Base-by-base conservation (phyloP, 2,888 invertebrate genomes). In the Trisateles emortualis region DNA sequence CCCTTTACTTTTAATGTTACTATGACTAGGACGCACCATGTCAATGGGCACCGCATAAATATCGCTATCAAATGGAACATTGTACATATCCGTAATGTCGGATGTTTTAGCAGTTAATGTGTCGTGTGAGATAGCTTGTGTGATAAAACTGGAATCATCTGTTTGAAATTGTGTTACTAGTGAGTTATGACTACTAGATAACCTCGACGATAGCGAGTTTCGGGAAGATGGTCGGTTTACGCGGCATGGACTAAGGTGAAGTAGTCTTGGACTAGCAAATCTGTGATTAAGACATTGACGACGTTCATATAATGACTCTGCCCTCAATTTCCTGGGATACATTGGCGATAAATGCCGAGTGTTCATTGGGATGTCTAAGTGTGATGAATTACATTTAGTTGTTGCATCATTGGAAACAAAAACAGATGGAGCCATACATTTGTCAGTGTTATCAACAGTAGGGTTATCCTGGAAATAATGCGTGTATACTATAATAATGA, bases 51-150 rank as follows among this genome's bases (percentile, higher is more conserved):
- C 95, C 10, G 97, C 96, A 81, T 97, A 97, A 68, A 97, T 96
- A 83, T 97, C 97, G 72, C 97, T 97, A 79, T 97, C 97, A 72
- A 97, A 96, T 62, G 97, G 97, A 56, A 97, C 97, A 88, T 97
- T 97, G 83, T 97, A 97, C 94, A 97, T 95, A 83, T 97, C 97
- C 30, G 95, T 95, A 56, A 97, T 97, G 78, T 96, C 96, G 59
- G 95, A 95, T n/a, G 95, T 95, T 59, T 95, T 94, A 3, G 87
- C 78, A 8, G 94, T 92, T 30, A 97, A 90, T 1, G 96, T 96
- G 78, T 97, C 97, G 78, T 97, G 97, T 0, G 97, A 97, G 93
- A 97, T 97, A 26, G 97, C 97, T 79, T 97, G 97, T 0, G 97
- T 97, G 65, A 97, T 97, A 81, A 97, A 97, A 78, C 95, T 96